phyloP scores from a whole-genome alignment of 1,140 invertebrate species.

The Lepeophtheirus salmonis region DNA sequence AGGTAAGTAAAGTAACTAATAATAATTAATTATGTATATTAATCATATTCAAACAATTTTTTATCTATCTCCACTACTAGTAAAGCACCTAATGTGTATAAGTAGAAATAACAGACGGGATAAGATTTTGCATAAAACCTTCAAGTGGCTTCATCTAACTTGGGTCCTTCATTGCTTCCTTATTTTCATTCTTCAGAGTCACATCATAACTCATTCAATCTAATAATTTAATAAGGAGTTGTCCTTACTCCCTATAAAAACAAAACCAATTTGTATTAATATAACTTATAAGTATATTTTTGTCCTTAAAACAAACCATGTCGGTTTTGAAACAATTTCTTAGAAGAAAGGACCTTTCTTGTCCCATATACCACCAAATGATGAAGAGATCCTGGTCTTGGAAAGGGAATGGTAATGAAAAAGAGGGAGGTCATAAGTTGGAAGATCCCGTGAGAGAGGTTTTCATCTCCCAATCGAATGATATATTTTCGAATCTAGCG shows the following conservation, averaged over 20 bases:
- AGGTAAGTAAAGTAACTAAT: no score
- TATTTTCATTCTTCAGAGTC: slow-evolving; percentile 50
- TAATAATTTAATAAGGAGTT: neutral
- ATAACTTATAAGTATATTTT: neutral
- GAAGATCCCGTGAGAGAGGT: slow-evolving; percentile 45
- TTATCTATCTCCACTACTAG: no score
- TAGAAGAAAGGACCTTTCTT: neutral
- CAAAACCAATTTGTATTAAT: slow-evolving; percentile 20
- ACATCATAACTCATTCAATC: neutral
- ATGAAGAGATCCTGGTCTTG: neutral
- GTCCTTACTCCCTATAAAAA: slow-evolving; percentile 21
- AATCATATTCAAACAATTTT: no score
- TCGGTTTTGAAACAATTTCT: neutral
- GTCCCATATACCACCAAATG: neutral
- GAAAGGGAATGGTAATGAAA: neutral
- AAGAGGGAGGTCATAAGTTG: neutral
- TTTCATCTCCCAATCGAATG: slow-evolving; percentile 69
- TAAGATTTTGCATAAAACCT: slow-evolving; percentile 45
- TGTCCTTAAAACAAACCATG: neutral
- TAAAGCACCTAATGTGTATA: neutral
- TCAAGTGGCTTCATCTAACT: slow-evolving; percentile 78
- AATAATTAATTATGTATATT: no score
- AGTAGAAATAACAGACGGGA: neutral
- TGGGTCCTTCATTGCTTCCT: slow-evolving; percentile 63
- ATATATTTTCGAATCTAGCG: slow-evolving; percentile 76